Evolutionary conservation across 1,140 invertebrate species (phyloP).

Genomic region (Megalonaias nervosa): DNA sequence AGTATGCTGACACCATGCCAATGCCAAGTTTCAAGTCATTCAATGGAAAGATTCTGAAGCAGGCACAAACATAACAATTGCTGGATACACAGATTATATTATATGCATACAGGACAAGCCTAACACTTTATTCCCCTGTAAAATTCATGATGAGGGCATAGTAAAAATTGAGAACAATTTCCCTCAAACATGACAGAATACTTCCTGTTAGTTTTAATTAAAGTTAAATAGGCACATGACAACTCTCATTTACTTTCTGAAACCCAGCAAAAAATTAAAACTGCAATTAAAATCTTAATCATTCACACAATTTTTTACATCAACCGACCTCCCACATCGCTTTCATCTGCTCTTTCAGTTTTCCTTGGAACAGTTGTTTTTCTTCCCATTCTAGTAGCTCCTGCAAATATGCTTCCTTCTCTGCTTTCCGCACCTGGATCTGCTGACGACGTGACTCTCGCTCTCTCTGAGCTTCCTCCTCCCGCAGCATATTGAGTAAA

Average conservation of each 20-base stretch:
- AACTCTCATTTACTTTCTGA: neutral
- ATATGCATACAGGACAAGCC: too few relatives aligned
- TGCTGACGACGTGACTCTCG: slow-evolving; percentile 63
- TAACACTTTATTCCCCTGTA: too few relatives aligned
- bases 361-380: slow-evolving; percentile 59
- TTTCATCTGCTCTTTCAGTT: slow-evolving; percentile 60
- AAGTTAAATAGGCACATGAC: neutral
- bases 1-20: too few relatives aligned
- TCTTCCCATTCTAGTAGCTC: slow-evolving; percentile 71
- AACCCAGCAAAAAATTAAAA: neutral
- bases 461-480: slow-evolving; percentile 65
- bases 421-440: slow-evolving; percentile 63
- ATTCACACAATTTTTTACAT: neutral
- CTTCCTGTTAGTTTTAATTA: too few relatives aligned
- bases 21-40: too few relatives aligned
- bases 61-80: too few relatives aligned
- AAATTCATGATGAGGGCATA: too few relatives aligned
- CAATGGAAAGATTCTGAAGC: too few relatives aligned
- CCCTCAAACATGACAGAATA: too few relatives aligned
- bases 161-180: too few relatives aligned
- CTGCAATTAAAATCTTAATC: neutral
- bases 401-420: slow-evolving; percentile 64
- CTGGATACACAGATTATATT: too few relatives aligned
- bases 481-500: slow-evolving; percentile 68
- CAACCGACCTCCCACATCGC: slow-evolving; percentile 72